These are phyloP conservation scores for Nothoprocta pentlandii DNA, from an alignment of 2,113 vertebrate species.

Conservation along the genomic window DNA sequence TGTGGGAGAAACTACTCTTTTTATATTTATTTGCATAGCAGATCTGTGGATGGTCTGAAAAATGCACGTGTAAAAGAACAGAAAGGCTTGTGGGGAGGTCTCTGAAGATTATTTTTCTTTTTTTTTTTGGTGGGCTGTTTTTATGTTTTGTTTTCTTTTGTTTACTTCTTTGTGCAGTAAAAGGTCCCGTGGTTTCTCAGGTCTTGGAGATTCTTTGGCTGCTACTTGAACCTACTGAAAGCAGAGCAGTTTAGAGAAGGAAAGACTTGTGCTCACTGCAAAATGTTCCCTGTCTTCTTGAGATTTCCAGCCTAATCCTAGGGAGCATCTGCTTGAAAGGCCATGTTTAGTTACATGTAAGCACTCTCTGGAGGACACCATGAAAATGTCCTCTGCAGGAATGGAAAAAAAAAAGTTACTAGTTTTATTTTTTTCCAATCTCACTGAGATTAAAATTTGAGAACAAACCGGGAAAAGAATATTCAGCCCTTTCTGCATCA, in stretches of 20 bases:
- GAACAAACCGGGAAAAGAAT: neutral
- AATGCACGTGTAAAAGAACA: neutral
- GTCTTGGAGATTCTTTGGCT: neutral
- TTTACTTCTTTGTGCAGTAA: neutral
- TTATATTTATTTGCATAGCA: neutral
- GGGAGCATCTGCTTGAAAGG: neutral
- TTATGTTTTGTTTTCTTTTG: neutral
- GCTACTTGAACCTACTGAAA: neutral
- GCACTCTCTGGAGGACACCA: neutral
- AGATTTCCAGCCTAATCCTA: neutral
- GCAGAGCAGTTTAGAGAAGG: neutral
- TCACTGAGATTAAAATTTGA: neutral
- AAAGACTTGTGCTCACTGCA: neutral
- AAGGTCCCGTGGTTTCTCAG: neutral
- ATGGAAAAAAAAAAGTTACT: neutral
- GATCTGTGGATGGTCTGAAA: neutral
- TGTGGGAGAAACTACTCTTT: neutral
- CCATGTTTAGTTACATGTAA: neutral
- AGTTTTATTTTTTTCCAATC: neutral
- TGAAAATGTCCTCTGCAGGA: neutral
- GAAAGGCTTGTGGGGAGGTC: neutral
- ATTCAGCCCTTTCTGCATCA: neutral
- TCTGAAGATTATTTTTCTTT: neutral
- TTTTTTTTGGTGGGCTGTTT: neutral
- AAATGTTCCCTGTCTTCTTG: neutral